phyloP scores from a whole-genome alignment of 1,140 invertebrate species.

The Eueides isabella region DNA sequence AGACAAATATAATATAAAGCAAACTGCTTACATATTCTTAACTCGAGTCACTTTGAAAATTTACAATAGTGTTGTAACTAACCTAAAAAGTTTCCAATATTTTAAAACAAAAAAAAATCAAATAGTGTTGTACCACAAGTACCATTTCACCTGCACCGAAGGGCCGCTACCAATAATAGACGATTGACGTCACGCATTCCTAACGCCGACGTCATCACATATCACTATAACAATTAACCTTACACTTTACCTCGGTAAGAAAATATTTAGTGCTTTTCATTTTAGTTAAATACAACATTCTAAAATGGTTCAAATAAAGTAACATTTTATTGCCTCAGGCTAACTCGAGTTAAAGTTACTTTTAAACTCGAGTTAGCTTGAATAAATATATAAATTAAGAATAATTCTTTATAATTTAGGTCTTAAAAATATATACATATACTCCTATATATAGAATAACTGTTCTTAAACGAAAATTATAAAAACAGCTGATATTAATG shows the following conservation, averaged over 20 bases:
- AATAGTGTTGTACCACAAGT: conserved; percentile 13
- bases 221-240: conserved; percentile 30
- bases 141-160: conserved; percentile 26
- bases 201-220: conserved; percentile 23
- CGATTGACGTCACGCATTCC: conserved; percentile 29
- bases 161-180: conserved; percentile 30
- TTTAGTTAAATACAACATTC: neutral
- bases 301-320: neutral
- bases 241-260: conserved; percentile 22
- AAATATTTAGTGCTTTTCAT: conserved; percentile 1
- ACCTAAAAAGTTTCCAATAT: neutral
- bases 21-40: no score
- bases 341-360: neutral
- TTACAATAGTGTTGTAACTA: no score
- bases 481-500: no score
- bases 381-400: no score
- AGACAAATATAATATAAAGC: no score
- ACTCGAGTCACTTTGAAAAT: no score
- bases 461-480: no score
- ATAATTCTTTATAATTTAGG: no score
- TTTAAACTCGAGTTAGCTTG: no score
- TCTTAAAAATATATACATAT: no score
- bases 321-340: neutral
- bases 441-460: no score
- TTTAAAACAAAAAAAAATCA: neutral